Percentiles rank a stretch among this genome's conserved stretches.
phyloP scores from a whole-genome alignment of 2,797 vertebrate genomes.

The Myiotriccus ornatus region DNA sequence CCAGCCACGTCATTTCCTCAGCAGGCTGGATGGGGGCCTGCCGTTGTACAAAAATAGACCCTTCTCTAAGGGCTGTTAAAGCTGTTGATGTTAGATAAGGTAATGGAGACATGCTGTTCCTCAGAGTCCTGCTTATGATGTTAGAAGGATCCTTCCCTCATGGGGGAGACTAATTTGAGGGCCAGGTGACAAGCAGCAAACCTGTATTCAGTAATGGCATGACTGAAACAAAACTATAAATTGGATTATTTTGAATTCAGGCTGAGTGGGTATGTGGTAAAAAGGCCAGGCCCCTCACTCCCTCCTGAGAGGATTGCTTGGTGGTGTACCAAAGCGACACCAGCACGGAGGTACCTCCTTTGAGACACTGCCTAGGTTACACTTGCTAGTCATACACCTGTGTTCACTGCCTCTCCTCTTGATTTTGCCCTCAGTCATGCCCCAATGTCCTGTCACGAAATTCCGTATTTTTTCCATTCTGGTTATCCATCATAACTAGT shows the following conservation, averaged over 20 bases:
- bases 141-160: neutral
- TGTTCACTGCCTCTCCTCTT: neutral
- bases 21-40: neutral
- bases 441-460: rapidly evolving
- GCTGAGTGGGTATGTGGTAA: rapidly evolving
- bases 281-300: neutral
- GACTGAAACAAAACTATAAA: neutral
- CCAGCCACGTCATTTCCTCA: neutral
- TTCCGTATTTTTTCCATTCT: neutral
- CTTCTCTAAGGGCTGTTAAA: neutral
- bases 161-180: neutral
- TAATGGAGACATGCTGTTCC: neutral
- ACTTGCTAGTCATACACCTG: neutral
- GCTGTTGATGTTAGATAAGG: neutral
- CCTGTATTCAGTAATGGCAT: neutral
- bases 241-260: neutral
- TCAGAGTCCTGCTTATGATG: neutral
- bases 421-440: neutral
- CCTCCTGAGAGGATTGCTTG: neutral
- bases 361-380: rapidly evolving
- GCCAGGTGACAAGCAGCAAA: neutral
- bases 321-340: neutral
- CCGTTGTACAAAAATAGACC: neutral
- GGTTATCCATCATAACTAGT: neutral
- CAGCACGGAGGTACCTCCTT: neutral